Evolutionary conservation across 2,888 invertebrate genomes (phyloP), one percentile per base, ranked within the genome.

Genomic region (Aspidiotus rigidus): DNA sequence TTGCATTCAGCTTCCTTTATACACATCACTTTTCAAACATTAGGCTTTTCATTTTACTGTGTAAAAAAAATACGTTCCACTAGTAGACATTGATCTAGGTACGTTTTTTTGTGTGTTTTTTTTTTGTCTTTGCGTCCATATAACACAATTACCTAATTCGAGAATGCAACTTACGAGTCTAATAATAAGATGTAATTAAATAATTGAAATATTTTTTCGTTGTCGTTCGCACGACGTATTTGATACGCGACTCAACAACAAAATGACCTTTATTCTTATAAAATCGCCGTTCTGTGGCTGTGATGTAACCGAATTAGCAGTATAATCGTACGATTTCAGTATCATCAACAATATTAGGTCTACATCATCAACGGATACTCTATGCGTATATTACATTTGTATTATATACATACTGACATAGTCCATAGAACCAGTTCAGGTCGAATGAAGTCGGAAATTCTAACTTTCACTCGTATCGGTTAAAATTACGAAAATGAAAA

Each of bases 211-310:
- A 49, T n/a, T 49, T 49, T 49, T 49, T 49, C 49, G n/a, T 49
- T n/a, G 49, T 49, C 10, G 11, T 49, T 13, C 6, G n/a, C 49
- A 49, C 49, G 49, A 49, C 6, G 49, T n/a, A 49, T 49, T 11
- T 49, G 49, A 28, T 28, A 28, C 6, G n/a, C 49, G 57, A 66
- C 57, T 66, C 57, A 42, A 66, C 64, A 57, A 66, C 64, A 56
- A 44, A 66, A 57, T 66, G 56, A 66, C 64, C 57, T 66, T 66
- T 66, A 66, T 66, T 63, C 44, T 63, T 66, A 66, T 66, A 56
- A 66, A 56, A 42, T 55, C 64, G 64, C 64, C 39, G n/a, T 49
- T 49, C 49, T 49, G 49, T n/a, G n/a, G 49, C n/a, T 49, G 54
- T 66, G 64, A 66, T 57, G 64, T 66, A 66, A 66, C 55, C 49